These are phyloP conservation scores for Cuculus canorus DNA, from an alignment of 2,797 vertebrate species.

Conservation along the genomic window DNA sequence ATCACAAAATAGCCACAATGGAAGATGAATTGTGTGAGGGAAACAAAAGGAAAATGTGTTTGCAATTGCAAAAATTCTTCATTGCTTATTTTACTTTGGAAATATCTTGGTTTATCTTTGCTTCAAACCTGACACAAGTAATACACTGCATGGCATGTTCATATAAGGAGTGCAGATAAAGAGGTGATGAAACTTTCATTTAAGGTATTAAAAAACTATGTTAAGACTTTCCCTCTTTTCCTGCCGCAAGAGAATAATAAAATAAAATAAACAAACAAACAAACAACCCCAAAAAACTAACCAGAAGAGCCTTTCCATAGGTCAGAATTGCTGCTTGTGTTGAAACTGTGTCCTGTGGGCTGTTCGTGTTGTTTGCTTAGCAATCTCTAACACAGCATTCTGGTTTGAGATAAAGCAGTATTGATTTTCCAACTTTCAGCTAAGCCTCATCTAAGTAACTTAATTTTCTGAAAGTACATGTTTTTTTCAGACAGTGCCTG, in stretches of 20 bases:
- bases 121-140: background rate
- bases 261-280: background rate
- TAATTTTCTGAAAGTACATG: too few relatives aligned
- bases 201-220: background rate
- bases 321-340: background rate
- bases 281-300: too few relatives aligned
- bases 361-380: background rate
- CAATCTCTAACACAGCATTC: background rate
- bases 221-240: background rate
- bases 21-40: background rate
- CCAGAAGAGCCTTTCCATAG: background rate
- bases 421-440: too few relatives aligned
- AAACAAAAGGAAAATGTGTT: background rate
- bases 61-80: background rate
- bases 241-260: background rate
- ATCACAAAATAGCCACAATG: background rate
- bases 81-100: constrained; percentile 29
- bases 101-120: constrained; percentile 2
- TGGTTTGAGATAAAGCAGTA: too few relatives aligned
- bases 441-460: too few relatives aligned
- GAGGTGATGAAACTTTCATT: background rate
- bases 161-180: background rate
- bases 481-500: too few relatives aligned
- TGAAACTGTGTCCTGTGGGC: background rate
- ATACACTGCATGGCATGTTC: background rate